phyloP scores from a whole-genome alignment of 2,113 vertebrate species.

The Centrocercus urophasianus region DNA sequence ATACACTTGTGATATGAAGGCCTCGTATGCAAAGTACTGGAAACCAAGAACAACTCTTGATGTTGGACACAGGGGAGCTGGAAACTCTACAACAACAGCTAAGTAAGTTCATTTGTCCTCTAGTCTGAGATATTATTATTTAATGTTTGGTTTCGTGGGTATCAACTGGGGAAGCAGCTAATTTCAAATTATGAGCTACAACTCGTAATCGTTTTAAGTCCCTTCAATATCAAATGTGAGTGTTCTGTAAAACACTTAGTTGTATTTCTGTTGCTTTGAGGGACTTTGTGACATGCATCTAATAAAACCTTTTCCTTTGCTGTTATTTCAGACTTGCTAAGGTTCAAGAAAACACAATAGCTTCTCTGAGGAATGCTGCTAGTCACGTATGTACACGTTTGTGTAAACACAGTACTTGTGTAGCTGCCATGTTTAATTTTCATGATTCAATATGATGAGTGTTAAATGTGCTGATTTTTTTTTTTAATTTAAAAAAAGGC shows the following conservation, averaged over 20 bases:
- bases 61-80: constrained; percentile 95
- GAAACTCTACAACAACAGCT: constrained; percentile 87
- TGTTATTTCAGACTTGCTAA: constrained; percentile 87
- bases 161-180: neutral
- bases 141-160: neutral
- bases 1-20: constrained; percentile 88
- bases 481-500: neutral
- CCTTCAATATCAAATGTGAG: neutral
- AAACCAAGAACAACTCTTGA: constrained; percentile 88
- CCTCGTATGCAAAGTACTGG: constrained; percentile 93
- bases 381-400: constrained; percentile 84
- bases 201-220: neutral
- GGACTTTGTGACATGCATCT: neutral
- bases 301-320: neutral
- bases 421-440: neutral
- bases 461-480: neutral
- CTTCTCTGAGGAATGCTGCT: constrained; percentile 93
- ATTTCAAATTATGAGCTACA: neutral
- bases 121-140: neutral
- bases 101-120: constrained; percentile 80
- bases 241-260: neutral
- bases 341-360: constrained; percentile 94
- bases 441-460: neutral
- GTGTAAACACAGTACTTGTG: accelerated
- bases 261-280: neutral